phyloP scores from a whole-genome alignment of 2,888 invertebrate species.

The Beris chalybata region DNA sequence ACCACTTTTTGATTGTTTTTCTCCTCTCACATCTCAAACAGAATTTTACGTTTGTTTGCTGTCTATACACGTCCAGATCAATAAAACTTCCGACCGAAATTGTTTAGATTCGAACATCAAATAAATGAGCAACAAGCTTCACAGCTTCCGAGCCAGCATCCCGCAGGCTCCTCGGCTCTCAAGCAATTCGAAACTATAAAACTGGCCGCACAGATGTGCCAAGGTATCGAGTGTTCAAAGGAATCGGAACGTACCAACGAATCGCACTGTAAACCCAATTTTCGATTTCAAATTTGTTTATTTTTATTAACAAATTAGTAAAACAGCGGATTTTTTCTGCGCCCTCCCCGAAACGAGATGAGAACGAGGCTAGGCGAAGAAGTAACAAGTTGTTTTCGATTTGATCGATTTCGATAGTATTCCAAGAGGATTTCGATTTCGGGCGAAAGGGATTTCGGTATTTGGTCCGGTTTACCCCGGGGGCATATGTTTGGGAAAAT shows the following conservation, averaged over 20 bases:
- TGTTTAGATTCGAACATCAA: slow-evolving; percentile 11
- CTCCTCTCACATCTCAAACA: slow-evolving; percentile 22
- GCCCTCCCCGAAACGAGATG: too few relatives aligned
- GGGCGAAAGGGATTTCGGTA: too few relatives aligned
- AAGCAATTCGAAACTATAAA: slow-evolving; percentile 13
- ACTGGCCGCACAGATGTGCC: slow-evolving; percentile 10
- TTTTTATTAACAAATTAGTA: slow-evolving; percentile 43
- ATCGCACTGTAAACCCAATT: slow-evolving; percentile 62
- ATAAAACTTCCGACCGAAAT: slow-evolving; percentile 18
- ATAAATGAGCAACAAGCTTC: slow-evolving; percentile 2
- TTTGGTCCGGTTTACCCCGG: not conserved
- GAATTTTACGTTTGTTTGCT: slow-evolving; percentile 24
- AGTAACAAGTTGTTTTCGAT: too few relatives aligned
- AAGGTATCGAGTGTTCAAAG: slow-evolving; percentile 31
- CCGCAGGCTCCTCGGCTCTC: not conserved
- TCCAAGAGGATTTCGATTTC: too few relatives aligned
- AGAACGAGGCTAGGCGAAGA: too few relatives aligned
- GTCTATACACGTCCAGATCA: slow-evolving; percentile 7
- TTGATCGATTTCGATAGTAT: too few relatives aligned
- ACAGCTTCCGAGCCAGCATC: not conserved
- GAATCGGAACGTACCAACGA: not conserved
- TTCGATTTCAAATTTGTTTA: slow-evolving; percentile 38
- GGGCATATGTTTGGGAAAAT: slow-evolving; percentile 25
- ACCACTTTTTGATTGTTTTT: slow-evolving; percentile 20
- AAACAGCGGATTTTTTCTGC: slow-evolving; percentile 30